phyloP scores from a whole-genome alignment of 2,888 invertebrate species.

The Leucophenga montana region DNA sequence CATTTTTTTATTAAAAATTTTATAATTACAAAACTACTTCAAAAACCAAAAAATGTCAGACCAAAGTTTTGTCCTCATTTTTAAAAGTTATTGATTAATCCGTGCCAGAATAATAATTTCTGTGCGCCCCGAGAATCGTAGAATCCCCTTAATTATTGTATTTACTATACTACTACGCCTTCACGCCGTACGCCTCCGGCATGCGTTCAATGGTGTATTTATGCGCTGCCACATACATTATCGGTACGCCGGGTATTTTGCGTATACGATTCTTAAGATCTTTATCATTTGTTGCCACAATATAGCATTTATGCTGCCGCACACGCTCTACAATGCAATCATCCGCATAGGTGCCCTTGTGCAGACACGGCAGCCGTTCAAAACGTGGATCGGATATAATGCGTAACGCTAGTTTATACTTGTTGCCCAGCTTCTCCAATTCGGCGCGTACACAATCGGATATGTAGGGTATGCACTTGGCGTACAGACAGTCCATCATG shows the following conservation, averaged over 20 bases:
- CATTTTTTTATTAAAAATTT: too few relatives aligned
- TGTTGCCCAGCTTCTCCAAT: constrained; percentile 95
- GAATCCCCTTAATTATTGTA: too few relatives aligned
- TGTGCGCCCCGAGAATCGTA: too few relatives aligned
- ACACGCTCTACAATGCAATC: constrained; percentile 97
- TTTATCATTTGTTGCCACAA: constrained; percentile 99
- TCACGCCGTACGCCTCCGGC: constrained; percentile 98
- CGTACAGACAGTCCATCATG: constrained; percentile 99
- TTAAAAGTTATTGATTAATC: too few relatives aligned
- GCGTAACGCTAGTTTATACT: constrained; percentile 93
- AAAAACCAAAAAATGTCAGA: too few relatives aligned
- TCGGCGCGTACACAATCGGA: constrained; percentile 99
- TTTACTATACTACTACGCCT: constrained; percentile 53
- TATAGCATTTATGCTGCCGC: constrained; percentile 98
- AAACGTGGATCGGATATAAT: constrained; percentile 96
- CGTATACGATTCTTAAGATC: constrained; percentile 95
- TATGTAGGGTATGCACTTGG: constrained; percentile 97
- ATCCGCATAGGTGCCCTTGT: constrained; percentile 99
- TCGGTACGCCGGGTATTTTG: constrained; percentile 98
- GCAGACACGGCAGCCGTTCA: constrained; percentile 92
- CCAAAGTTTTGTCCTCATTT: too few relatives aligned
- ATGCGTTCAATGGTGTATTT: constrained; percentile 97
- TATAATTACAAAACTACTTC: too few relatives aligned
- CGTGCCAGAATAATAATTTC: too few relatives aligned
- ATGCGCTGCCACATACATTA: constrained; percentile 96